Evolutionary conservation across 2,113 vertebrate genomes (phyloP), one percentile per base, ranked within the genome.

Genomic region (Phylloscopus trochiloides): DNA sequence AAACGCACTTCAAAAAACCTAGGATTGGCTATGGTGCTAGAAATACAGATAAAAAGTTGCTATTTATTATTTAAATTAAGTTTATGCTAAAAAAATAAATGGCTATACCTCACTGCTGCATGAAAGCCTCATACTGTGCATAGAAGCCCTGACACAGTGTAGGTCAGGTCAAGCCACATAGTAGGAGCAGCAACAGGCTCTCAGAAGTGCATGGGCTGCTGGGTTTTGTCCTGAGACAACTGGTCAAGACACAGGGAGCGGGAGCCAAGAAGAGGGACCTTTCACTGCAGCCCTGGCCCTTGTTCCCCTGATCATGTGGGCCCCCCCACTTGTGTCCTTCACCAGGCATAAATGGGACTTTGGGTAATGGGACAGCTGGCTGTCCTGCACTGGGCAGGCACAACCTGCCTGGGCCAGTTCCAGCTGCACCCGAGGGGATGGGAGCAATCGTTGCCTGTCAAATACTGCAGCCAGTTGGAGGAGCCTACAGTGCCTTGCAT

Each of bases 401-500:
- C 32, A 57, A 9, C 12, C 29, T 4, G 3, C 61, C 6, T 7
- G 13, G 38, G 22, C 7, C 7, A 3, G 18, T 4, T 36, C 10
- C 63, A 34, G 40, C 36, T 24, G 6, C 38, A 48, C 22, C 67
- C 1, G 0, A 45, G 21, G 21, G 21, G 6, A 7, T 11, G 28
- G 26, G 20, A 18, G 16, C 28, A 48, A 8, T 12, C 24, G 8
- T 3, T 10, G 22, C 14, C 28, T 1, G 3, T 4, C 42, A 12
- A 21, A 36, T 3, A 2, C 20, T 20, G 17, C 40, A 11, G 2
- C 2, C 36, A 15, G 2, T 1, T 4, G 14, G 14, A 62, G 52
- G 6, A 47, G 10, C 0, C 0, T 3, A 7, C 0, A 0, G 36
- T 19, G n/a, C 17, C 34, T 28, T 0, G 0, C 10, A 3, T 11